Base-by-base conservation (phyloP, 2,113 vertebrate species). In the Dasypus novemcinctus region DNA sequence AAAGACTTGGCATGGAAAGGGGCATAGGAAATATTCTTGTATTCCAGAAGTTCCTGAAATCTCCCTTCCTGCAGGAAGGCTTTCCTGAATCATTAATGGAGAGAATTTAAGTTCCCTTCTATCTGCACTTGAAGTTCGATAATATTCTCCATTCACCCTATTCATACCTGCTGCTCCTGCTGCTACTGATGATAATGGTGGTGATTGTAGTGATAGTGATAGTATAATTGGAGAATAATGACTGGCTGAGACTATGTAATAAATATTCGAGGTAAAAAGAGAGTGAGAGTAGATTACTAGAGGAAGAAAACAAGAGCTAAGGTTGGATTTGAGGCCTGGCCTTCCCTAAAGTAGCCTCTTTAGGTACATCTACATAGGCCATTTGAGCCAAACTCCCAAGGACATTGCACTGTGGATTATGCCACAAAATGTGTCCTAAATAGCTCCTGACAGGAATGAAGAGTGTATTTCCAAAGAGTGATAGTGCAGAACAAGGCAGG, bases 21-120 rank as follows among this genome's bases (percentile, higher is more conserved):
- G 15, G 63, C 63, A 95, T 83, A 95, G 57, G 57, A 90, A 87
- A 75, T 8, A 49, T 95, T 46, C 18, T 52, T 31, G 17, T 29
- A 84, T 90, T 94, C 27, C n/a, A 63, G 49, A 94, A 90, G 49
- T 43, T 95, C 31, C 38, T 93, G n/a, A 96, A 90, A 91, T 88
- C 2, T 80, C 41, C 36, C 8, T 88, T 89, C 41, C 69, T 94
- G 21, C n/a, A 79, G 83, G 27, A 95, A 90, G 57, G 7, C 12
- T 81, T 69, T 92, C 57, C 69, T 78, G 81, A 69, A 20, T 86
- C 63, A 82, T 71, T 92, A 41, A 80, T 94, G 38, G 64, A 87
- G 23, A 87, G 61, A 7, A 49, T 31, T 5, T 87, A 46, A 71
- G 59, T 94, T 97, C 81, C 21, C 75, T 93, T 95, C 49, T 88